Evolutionary conservation across 1,140 invertebrate species (phyloP), one percentile per base, ranked within the genome.

Genomic region (Venturia canescens): DNA sequence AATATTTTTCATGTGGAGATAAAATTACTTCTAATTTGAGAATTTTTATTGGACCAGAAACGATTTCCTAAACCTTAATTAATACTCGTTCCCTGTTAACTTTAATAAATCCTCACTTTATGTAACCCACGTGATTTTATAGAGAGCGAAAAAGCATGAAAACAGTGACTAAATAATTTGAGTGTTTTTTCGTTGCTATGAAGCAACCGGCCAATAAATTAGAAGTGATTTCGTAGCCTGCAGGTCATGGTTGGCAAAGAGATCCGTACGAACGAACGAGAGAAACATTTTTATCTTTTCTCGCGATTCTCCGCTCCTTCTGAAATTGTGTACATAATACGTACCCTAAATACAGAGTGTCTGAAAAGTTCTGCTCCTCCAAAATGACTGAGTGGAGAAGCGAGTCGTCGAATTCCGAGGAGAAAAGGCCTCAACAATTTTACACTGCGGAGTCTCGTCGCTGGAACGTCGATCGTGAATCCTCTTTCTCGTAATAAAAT

Each of bases 211-310:
- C 80, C 44, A 82, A 82, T 82, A 82, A 82, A 82, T 82, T 79
- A 82, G 80, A 82, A 23, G 76, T 67, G 80, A 78, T 82, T 78
- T 79, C 77, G 80, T 82, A 74, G 80, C 78, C 69, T 57, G 16
- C 80, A 78, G 80, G 80, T 82, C 80, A 82, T 77, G 77, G 80
- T 75, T 78, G 78, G 34, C 18, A 74, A 29, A 82, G 50, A 82
- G 26, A 15, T 63, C 60, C 27, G 11, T 27, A 13, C 15, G 15
- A 16, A 69, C 27, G 5, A 69, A 69, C 27, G 29, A 76, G 31
- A 34, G 26, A 44, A 48, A 76, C 21, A 29, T 66, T 50, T 80
- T 80, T 76, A 72, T 74, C 38, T 74, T 74, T 31, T 76, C 38
- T 60, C 74, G 3, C 0, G 29, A 44, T 44, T 44, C 74, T 76